A percentile compares a stretch with the other conserved stretches of the same genome.
Conservation (phyloP, 2,888 invertebrate species). For the Cordilura impudica region DNA sequence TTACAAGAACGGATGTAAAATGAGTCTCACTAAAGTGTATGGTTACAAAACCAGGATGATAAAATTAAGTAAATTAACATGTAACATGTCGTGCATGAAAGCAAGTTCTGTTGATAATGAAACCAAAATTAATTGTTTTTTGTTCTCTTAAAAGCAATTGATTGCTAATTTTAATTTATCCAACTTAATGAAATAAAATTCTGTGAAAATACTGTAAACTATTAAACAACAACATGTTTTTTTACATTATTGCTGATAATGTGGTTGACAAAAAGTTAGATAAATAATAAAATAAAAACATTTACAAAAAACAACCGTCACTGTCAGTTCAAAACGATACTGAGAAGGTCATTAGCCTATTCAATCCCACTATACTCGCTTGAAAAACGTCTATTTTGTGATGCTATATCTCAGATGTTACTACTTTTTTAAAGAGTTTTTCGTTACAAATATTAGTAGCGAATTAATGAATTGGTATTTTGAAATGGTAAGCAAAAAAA, state of each 20-base stretch:
- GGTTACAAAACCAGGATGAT: conserved; percentile 50
- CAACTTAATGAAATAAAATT: conserved; percentile 57
- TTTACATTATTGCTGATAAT: conserved; percentile 24
- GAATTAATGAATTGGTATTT: too few species aligned
- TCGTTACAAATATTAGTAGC: too few species aligned
- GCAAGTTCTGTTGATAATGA: conserved; percentile 8
- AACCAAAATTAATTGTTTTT: conserved; percentile 14
- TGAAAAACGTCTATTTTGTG: too few species aligned
- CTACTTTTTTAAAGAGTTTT: too few species aligned
- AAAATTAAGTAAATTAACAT: conserved; percentile 64
- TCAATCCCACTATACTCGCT: too few species aligned
- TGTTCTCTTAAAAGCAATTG: conserved; percentile 23
- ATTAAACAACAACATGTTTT: neutral
- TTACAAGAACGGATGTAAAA: conserved; percentile 4
- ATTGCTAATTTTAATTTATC: conserved; percentile 57
- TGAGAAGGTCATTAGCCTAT: too few species aligned
- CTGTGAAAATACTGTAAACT: conserved; percentile 25
- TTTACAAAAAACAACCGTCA: too few species aligned
- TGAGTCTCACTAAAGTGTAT: neutral
- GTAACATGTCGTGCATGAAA: conserved; percentile 56
- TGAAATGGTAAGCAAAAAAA: too few species aligned
- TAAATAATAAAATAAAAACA: too few species aligned
- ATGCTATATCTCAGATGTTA: too few species aligned
- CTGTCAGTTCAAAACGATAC: too few species aligned
- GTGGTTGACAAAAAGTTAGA: neutral